Evolutionary conservation across 1,140 invertebrate genomes (phyloP), one percentile per base, ranked within the genome.

Genomic region (Sipha flava): DNA sequence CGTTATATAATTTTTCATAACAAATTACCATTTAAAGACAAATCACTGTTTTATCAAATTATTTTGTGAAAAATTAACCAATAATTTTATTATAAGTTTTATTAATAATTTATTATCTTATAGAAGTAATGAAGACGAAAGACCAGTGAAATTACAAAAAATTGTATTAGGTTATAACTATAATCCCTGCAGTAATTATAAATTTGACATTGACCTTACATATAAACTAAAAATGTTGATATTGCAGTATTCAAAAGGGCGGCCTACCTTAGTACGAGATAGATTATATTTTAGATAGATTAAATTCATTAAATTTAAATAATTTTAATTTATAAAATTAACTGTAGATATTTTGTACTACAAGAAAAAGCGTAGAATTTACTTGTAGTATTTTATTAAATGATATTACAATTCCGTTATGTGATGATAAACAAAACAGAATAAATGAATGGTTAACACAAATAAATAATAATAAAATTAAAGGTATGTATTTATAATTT

Each of bases 151-250:
- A 84, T 85, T 95, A 2, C 88, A 88, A 26, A 91, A 91, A 82
- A 85, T 94, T 66, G 92, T 95, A 0, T 84, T 91, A 81, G 92
- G 92, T 2, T 94, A 91, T 79, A 82, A 83, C 10, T 83, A 86
- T 49, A 85, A 82, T 80, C 86, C 82, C n/a, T n/a, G n/a, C 82
- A 88, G 85, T 83, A 88, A 90, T 57, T 95, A 93, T 83, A 89
- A 90, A 81, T 95, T 95, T 86, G 93, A 94, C 83, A 87, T 94
- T 70, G 88, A 87, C 12, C 87, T 94, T 26, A 93, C 88, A 83
- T 94, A 94, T 84, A 92, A 92, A 85, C 84, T 95, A 0, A 87
- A 88, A 81, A 83, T 86, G 1, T 87, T 94, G 37, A 91, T 95
- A 80, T 86, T 89, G 68, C 89, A 89, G 82, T 91, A 94, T 86